phyloP scores from a whole-genome alignment of 2,113 vertebrate genomes.

The Ophiodon elongatus region DNA sequence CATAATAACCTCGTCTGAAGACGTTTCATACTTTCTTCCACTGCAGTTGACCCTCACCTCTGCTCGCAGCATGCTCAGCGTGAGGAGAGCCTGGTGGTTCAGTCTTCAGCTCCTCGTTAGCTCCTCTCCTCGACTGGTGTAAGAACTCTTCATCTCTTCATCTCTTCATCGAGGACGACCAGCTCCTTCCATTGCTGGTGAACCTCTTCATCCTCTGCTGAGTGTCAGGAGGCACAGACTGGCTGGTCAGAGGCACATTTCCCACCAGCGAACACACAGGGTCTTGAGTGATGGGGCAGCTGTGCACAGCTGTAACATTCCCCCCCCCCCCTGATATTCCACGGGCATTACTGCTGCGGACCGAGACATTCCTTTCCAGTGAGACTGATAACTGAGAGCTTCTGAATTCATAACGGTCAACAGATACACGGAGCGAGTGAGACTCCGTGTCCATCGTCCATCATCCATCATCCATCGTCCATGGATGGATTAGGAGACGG shows the following conservation, averaged over 20 bases:
- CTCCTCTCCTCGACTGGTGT: neutral
- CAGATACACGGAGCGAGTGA: neutral
- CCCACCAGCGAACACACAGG: constrained; percentile 33
- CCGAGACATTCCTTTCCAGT: constrained; percentile 63
- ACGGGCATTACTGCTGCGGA: constrained; percentile 44
- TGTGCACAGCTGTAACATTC: constrained; percentile 66
- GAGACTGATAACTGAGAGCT: constrained; percentile 27
- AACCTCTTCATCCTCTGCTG: neutral
- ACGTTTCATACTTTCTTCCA: neutral
- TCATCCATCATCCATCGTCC: too few species aligned
- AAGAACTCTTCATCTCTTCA: too few species aligned
- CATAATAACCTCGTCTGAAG: too few species aligned
- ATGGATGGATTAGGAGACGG: too few species aligned
- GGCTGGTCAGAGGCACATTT: constrained; percentile 11
- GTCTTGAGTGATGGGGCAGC: constrained; percentile 66
- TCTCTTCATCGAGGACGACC: neutral
- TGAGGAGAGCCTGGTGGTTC: neutral
- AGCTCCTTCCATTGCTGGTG: neutral
- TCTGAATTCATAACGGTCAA: neutral
- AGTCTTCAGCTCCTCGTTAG: neutral
- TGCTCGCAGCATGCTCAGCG: constrained; percentile 6
- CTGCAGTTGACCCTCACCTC: constrained; percentile 34
- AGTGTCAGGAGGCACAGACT: neutral
- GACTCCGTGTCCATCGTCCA: too few species aligned
- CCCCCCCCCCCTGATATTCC: constrained; percentile 42